Evolutionary conservation across 2,797 vertebrate genomes (phyloP), one percentile per base, ranked within the genome.

Genomic region (Spea hammondii): DNA sequence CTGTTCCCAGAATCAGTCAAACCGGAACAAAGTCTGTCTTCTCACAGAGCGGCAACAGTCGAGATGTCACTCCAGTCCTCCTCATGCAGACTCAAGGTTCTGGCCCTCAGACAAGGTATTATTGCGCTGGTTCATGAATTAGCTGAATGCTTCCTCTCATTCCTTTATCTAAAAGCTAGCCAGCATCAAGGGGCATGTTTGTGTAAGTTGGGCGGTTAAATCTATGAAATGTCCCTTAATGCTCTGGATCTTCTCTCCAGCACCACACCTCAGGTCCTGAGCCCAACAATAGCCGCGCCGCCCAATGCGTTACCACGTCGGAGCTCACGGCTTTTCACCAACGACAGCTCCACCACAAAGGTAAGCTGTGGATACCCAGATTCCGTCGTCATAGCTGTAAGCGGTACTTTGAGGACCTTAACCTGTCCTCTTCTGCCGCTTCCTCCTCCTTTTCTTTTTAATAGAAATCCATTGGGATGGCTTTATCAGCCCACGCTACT

Each of bases 321-420:
- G 85, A 98, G 96, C 87, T 97, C 97, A 71, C 93, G 97, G 88
- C 93, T 99, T 9, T 99, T 99, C 74, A 97, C 97, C 74, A 99
- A 96, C 83, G 97, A 98, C 84, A 99, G 97, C 85, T 99, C 97
- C 59, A 99, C 97, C 82, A 95, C 97, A 86, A 98, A 99, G 97
- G 97, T 99, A 92, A 87, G 51, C 10, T 5, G 11, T 3, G 46
- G 14, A 10, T 65, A 3, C 2, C 14, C 0, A 3, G 8, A 57
- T 5, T 13, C 12, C 9, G 8, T 57, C 2, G 2, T 32, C 2
- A 3, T 32, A 32, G 2, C 32, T 32, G 1, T 32, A 32, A 32
- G 32, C 32, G 32, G 17, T 17, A 17, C 17, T 17, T 17, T 17
- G 17, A 17, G 32, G 32, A 32, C 32, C 32, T 32, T 2, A 32